Percentiles rank a stretch among this genome's conserved stretches.
Evolutionary conservation across 2,888 invertebrate species (phyloP).

Genomic region (Helleia helle): DNA sequence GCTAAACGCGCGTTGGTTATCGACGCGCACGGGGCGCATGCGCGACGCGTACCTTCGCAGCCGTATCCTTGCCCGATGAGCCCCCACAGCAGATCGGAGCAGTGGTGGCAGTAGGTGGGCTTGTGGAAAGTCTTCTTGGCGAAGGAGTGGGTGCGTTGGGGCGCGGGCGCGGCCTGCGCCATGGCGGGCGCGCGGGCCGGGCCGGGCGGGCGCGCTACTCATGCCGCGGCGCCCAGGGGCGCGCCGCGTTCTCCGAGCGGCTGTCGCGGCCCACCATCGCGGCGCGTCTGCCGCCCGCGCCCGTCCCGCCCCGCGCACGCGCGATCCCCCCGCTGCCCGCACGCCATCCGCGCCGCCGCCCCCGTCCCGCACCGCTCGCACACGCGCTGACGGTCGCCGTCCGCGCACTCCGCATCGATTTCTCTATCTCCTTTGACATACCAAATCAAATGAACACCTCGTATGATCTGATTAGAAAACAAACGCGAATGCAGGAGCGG

Average conservation of each 20-base stretch:
- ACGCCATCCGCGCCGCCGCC: slow-evolving; percentile 18
- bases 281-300: slow-evolving; percentile 66
- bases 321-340: slow-evolving; percentile 32
- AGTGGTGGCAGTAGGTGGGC: slow-evolving; percentile 99
- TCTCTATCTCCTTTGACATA: slow-evolving; percentile 25
- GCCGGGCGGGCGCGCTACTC: slow-evolving; percentile 69
- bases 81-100: slow-evolving; percentile 99
- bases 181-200: slow-evolving; percentile 71
- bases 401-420: slow-evolving; percentile 36
- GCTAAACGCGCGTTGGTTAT: slow-evolving; percentile 54
- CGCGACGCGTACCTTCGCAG: slow-evolving; percentile 93
- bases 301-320: slow-evolving; percentile 39
- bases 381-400: slow-evolving; percentile 41
- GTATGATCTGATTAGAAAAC: slow-evolving; percentile 6
- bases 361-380: slow-evolving; percentile 29
- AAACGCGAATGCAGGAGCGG: slow-evolving; percentile 7
- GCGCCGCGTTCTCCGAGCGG: slow-evolving; percentile 73
- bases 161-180: slow-evolving; percentile 76
- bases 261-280: slow-evolving; percentile 75
- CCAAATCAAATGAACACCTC: slow-evolving; percentile 4
- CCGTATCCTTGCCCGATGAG: slow-evolving; percentile 99
- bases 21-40: slow-evolving; percentile 62
- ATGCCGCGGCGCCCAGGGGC: slow-evolving; percentile 73
- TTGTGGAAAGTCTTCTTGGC: slow-evolving; percentile 99
- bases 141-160: slow-evolving; percentile 92